Base-by-base conservation (phyloP, 2,888 invertebrate species). In the Cerceris rybyensis region DNA sequence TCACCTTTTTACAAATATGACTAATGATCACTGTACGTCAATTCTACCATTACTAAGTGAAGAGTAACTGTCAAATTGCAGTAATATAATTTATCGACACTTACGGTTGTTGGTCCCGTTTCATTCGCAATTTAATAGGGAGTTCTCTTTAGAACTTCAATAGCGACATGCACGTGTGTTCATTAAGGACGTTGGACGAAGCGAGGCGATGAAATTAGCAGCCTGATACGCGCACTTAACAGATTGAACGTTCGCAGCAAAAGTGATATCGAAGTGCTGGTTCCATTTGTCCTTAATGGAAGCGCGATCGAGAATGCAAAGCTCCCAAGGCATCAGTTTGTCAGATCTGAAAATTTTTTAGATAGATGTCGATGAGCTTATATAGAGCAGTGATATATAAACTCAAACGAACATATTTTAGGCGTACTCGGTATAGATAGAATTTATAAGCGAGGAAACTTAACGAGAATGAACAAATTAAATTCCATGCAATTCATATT, bases 251-350 rank as follows among this genome's bases (percentile, higher is more conserved):
- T 28, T 28, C 28, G 28, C 4, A 28, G 28, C 28, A 28, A 28
- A 28, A 28, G 28, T 28, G 28, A 28, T 28, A 58, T 61, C 50
- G 55, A 41, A 57, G 61, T 46, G 63, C 16, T 59, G 42, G 69
- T 72, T 60, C 78, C 72, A 64, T 73, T 60, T 66, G 17, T 73
- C 57, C 73, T 73, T 79, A 78, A 79, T 78, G 63, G 78, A 70
- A 73, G 17, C 54, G 58, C 66, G 64, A 13, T 63, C 42, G 17
- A n/a, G 17, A 11, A 46, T 39, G 50, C 2, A 52, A 39, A 68
- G 54, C 13, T 28, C 65, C 61, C 42, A 41, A 0, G 17, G 42
- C 50, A 43, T 41, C 39, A 2, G 13, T 41, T 39, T 17, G 42
- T 70, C 52, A 46, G 46, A 58, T 60, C 54, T 8, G 7, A 17